Evolutionary conservation across 2,888 invertebrate genomes (phyloP), one percentile per base, ranked within the genome.

Genomic region (Lasioglossum figueresi): DNA sequence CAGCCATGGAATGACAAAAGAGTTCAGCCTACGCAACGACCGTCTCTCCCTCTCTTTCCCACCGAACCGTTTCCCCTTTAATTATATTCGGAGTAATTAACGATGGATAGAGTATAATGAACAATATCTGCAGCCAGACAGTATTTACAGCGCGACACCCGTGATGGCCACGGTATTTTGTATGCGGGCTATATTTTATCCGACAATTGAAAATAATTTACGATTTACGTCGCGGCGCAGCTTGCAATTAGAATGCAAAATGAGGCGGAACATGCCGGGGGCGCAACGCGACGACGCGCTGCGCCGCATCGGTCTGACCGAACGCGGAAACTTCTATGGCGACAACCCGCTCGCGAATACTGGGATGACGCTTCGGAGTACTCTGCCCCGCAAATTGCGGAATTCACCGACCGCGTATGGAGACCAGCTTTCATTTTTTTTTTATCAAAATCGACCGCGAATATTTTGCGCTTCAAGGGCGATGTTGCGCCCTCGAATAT

Each of bases 51-150:
- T 43, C 43, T 14, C n/a, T 19, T n/a, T 31, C 37, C 23, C 70
- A 31, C 52, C 63, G 59, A 72, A 34, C 73, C 52, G 40, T 34
- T 70, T 59, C 74, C 86, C 75, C 85, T 92, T 91, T 91, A 93
- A 93, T 93, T 91, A 91, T 89, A 91, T 89, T 90, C 88, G 82
- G 78, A 85, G 89, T 91, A 93, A 93, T 92, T 92, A 92, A 92
- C 92, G 90, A 88, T 84, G 89, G 85, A 89, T 87, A 86, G 79
- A 83, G 85, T 87, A 87, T 88, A 91, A 91, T 88, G 90, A 91
- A 91, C 92, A 91, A 91, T 90, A 89, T 92, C 88, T 86, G 81
- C 84, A 82, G 88, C 85, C 76, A 86, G 85, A 86, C 88, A 84
- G 76, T 84, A 88, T 90, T 90, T 87, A 83, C 83, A 59, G 48